These are phyloP conservation scores for Stomatorhinus walkeri DNA, from an alignment of 2,797 vertebrate species.

Conservation along the genomic window DNA sequence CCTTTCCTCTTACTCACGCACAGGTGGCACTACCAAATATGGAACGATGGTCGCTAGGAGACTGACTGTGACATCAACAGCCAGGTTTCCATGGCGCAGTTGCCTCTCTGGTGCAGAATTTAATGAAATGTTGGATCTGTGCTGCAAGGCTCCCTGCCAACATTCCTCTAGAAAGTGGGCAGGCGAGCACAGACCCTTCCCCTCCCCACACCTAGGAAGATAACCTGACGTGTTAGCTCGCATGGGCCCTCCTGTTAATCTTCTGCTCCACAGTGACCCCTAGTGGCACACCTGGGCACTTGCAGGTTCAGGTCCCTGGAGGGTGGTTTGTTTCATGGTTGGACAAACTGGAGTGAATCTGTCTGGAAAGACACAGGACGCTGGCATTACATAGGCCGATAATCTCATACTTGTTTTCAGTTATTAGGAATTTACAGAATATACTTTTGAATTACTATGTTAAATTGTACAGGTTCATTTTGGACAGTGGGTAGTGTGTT, in stretches of 20 bases:
- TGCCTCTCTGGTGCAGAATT: not conserved
- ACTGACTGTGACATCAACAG: slow-evolving; percentile 11
- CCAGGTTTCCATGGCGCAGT: not conserved
- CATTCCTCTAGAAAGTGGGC: not conserved
- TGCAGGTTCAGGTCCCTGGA: not conserved
- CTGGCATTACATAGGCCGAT: not conserved
- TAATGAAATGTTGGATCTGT: not conserved
- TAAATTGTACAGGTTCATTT: not conserved
- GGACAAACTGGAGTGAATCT: not conserved
- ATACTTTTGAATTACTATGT: not conserved
- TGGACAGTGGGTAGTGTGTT: not conserved
- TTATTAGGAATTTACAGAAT: not conserved
- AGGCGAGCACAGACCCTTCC: not conserved
- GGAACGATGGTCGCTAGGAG: slow-evolving; percentile 7
- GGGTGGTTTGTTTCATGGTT: not conserved
- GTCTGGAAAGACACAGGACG: not conserved
- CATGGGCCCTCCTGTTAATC: not conserved
- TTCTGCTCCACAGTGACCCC: slow-evolving; percentile 12
- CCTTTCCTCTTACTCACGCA: not conserved
- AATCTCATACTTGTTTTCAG: not conserved
- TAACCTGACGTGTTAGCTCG: not conserved
- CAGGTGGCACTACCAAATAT: slow-evolving; percentile 16
- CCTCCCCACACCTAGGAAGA: not conserved
- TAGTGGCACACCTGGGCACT: slow-evolving; percentile 22
- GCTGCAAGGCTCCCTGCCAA: not conserved